Percentiles rank a stretch among this genome's conserved stretches.
Evolutionary conservation across 2,888 invertebrate genomes (phyloP).

Genomic region (Prosapia bicincta): DNA sequence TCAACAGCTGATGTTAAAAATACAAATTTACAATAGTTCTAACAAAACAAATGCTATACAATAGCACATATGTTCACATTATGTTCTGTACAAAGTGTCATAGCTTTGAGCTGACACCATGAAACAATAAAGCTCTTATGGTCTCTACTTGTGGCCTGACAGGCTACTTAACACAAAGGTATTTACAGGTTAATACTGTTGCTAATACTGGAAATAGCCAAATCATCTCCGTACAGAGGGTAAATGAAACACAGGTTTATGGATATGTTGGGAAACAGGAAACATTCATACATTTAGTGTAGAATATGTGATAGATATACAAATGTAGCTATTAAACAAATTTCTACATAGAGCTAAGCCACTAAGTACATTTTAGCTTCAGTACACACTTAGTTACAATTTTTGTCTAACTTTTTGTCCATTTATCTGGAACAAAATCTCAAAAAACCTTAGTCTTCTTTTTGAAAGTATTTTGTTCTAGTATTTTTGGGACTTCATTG

Average conservation of each 20-base stretch:
- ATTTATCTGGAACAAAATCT: too few relatives aligned
- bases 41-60: slow-evolving; percentile 23
- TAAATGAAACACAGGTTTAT: background rate
- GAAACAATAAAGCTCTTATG: background rate
- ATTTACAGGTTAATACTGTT: background rate
- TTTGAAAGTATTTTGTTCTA: too few relatives aligned
- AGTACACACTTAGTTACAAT: too few relatives aligned
- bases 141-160: too few relatives aligned
- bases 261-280: background rate
- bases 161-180: too few relatives aligned
- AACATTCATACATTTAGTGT: background rate
- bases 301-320: background rate
- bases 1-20: slow-evolving; percentile 14
- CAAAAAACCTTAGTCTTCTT: too few relatives aligned
- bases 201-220: background rate
- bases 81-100: slow-evolving; percentile 16
- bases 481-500: too few relatives aligned
- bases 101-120: background rate
- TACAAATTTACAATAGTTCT: slow-evolving; percentile 27
- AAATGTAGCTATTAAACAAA: too few relatives aligned
- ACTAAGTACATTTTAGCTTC: too few relatives aligned
- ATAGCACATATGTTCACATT: slow-evolving; percentile 16
- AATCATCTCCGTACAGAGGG: background rate
- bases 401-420: too few relatives aligned
- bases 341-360: too few relatives aligned